phyloP scores from a whole-genome alignment of 1,140 invertebrate genomes.

The Cydia splendana region DNA sequence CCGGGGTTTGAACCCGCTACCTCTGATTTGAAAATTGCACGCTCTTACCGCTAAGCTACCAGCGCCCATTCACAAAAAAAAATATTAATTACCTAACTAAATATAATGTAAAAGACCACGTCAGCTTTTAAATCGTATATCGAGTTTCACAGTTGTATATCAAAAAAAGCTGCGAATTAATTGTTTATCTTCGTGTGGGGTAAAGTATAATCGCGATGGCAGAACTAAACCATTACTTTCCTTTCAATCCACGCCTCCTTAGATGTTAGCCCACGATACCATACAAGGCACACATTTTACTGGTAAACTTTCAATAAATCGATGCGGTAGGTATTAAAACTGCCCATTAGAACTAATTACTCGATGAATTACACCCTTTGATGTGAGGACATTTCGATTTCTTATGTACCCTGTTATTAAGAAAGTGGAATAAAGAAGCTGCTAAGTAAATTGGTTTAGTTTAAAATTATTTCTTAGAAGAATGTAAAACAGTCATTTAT shows the following conservation, averaged over 20 bases:
- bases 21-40: too few relatives aligned
- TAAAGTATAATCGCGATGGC: constrained; percentile 54
- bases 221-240: constrained; percentile 63
- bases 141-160: not conserved
- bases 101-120: too few relatives aligned
- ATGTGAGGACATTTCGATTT: constrained; percentile 6
- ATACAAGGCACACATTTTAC: constrained; percentile 30
- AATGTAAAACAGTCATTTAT: not conserved
- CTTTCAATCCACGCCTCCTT: constrained; percentile 56
- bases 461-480: not conserved
- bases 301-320: constrained; percentile 47
- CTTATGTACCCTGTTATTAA: not conserved
- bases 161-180: constrained; percentile 37
- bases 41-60: too few relatives aligned
- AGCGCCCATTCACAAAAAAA: too few relatives aligned
- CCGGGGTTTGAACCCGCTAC: too few relatives aligned
- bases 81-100: too few relatives aligned
- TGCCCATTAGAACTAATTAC: constrained; percentile 20
- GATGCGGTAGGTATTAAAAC: constrained; percentile 36
- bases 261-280: constrained; percentile 57
- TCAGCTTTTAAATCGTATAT: too few relatives aligned
- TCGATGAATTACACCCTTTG: not conserved
- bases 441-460: not conserved
- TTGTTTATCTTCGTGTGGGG: constrained; percentile 62
- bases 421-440: not conserved